Base-by-base conservation (phyloP, 1,140 invertebrate genomes). In the Diorhabda elongata region DNA sequence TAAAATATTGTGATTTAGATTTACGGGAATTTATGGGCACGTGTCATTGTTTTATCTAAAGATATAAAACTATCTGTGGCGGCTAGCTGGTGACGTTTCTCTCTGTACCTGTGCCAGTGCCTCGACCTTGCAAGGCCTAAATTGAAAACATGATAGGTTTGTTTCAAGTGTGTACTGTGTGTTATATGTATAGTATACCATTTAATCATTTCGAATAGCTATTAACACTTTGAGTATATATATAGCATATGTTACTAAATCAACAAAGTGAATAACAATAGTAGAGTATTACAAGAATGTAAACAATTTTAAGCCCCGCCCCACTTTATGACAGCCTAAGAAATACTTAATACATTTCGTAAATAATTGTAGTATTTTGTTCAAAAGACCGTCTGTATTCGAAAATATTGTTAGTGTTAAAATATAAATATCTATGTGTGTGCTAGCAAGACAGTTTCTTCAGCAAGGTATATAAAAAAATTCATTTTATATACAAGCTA, bases 61-160 rank as follows among this genome's bases (percentile, higher is more conserved):
- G 56, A 64, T 8, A 64, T 44, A 11, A 26, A 56, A 62, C 44
- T 64, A 45, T 42, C 52, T 45, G 63, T 64, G 63, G 63, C 63
- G 63, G 63, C 52, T 64, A 56, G 44, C 63, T 64, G 63, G 63
- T 64, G 63, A 64, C 63, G 63, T 64, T 64, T 44, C 45, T 44
- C 63, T 45, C 45, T 64, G 63, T 64, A 64, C 63, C 63, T 64
- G 63, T 64, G 62, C 47, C 62, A 5, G 44, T 64, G 63, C 63
- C 63, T 64, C 63, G 63, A 64, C 63, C 63, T 64, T 64, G 63
- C 63, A 64, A 64, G 63, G 63, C 63, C 52, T 56, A 64, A 64
- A 64, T 64, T 44, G 45, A 64, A 64, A 64, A 64, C 43, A 64
- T 64, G 63, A 64, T 57, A 64, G 63, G 63, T 64, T 64, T 52